Evolutionary conservation across 1,140 invertebrate species (phyloP), one percentile per base, ranked within the genome.

Genomic region (Trachymyrmex cornetzi): DNA sequence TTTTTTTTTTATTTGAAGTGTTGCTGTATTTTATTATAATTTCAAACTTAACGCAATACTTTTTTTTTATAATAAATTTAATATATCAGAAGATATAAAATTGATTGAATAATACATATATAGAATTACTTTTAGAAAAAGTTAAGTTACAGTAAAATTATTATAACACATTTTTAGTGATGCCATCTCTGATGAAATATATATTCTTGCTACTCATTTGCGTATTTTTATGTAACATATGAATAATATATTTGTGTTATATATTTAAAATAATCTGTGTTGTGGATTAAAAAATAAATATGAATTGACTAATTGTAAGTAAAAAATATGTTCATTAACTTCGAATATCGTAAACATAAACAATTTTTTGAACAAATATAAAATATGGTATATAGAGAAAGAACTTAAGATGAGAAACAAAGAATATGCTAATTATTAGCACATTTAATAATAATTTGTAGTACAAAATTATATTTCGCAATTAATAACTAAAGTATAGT

Each of bases 241-340:
- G 50, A 55, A 67, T 55, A 67, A 67, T 55, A 24, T 80, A 69
- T 67, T 7, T 38, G 9, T 64, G 24, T 48, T 27, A 30, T 77
- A 55, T 80, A 38, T 38, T 19, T 38, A 55, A 67, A 80, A 67
- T 55, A 38, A 38, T 69, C 19, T 80, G 61, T 77, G 34, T 79
- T 34, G 6, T n/a, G 1, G 38, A 66, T 44, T 11, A 80, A 34
- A 0, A 53, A 64, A 50, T n/a, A 9, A 44, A 44, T 57, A 38
- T 27, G 1, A 71, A 38, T 50, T 30, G 30, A 34, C 30, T 34
- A 6, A 34, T 34, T 34, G 6, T 1, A 44, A n/a, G 9, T n/a
- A 19, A 22, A 66, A 71, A n/a, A 67, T 44, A 63, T 27, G 6
- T 80, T 22, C 19, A 53, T 80, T 53, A 27, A 80, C 7, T 7